Percentiles rank a stretch among this genome's conserved stretches.
phyloP scores from a whole-genome alignment of 2,113 vertebrate species.

The Rhinoderma darwinii region DNA sequence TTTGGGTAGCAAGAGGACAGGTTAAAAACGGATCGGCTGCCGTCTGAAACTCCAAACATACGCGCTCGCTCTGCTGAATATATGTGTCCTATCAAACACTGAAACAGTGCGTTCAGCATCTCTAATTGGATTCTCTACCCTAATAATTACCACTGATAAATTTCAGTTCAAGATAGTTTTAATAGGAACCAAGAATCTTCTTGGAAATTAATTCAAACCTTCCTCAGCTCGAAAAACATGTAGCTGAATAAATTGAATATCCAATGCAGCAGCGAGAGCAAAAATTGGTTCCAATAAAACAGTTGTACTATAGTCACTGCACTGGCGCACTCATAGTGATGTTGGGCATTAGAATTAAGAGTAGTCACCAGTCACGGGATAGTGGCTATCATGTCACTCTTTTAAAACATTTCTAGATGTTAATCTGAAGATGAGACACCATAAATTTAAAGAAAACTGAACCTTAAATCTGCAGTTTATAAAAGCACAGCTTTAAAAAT shows the following conservation, averaged over 20 bases:
- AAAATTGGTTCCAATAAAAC: constrained; percentile 48
- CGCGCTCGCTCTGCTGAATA: constrained; percentile 38
- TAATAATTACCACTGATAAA: constrained; percentile 60
- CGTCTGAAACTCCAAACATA: constrained; percentile 37
- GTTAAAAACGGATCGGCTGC: constrained; percentile 48
- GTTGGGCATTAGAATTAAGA: neutral
- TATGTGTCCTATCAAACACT: constrained; percentile 58
- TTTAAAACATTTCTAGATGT: neutral
- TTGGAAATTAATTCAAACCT: constrained; percentile 28
- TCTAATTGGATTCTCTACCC: constrained; percentile 51
- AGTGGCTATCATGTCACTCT: neutral
- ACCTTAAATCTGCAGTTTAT: neutral
- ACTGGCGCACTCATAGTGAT: neutral
- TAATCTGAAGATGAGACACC: neutral
- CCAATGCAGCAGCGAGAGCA: constrained; percentile 30
- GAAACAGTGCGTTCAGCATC: constrained; percentile 53
- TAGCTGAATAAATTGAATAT: constrained; percentile 41
- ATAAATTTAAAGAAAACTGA: neutral
- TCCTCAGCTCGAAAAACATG: neutral
- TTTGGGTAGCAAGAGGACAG: constrained; percentile 47
- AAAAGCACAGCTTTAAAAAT: too few relatives aligned
- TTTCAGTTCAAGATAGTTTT: constrained; percentile 46
- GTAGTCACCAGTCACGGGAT: neutral
- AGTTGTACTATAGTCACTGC: constrained; percentile 21
- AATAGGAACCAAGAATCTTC: constrained; percentile 30